Evolutionary conservation across 2,888 invertebrate genomes (phyloP), one percentile per base, ranked within the genome.

Genomic region (Agonum fuliginosum): DNA sequence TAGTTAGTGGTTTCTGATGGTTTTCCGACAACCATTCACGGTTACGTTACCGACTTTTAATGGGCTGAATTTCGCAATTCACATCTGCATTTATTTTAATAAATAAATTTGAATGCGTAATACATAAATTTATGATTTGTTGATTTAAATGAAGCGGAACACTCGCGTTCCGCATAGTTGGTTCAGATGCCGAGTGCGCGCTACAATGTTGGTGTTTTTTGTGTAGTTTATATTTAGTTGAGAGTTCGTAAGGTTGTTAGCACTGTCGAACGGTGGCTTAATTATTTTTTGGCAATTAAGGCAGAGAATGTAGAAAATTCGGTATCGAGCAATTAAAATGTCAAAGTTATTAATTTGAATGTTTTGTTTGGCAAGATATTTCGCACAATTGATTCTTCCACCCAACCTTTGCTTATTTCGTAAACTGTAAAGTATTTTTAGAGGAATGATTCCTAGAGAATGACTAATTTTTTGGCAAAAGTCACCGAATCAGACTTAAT

Each of bases 381-480:
- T 72, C 54, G 54, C 58, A 75, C 75, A 75, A 75, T 75, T 75
- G 75, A 75, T 67, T 75, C 46, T 30, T 72, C 58, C 19, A 46
- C 27, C 34, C 58, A 37, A 30, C 34, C 58, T 54, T 72, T 37
- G 41, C 34, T n/a, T 67, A 75, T 75, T 75, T 75, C 75, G 75
- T 75, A 75, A 75, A 75, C 48, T 67, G 8, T n/a, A 6, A 8
- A 34, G 5, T 75, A 75, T 75, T 67, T 75, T 75, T 75, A 67
- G 75, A 41, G 12, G 67, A 67, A 75, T 75, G 75, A 75, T 75
- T 75, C 75, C 24, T 67, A 67, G 51, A 75, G 75, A 75, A 75
- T 75, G 75, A 75, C 75, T 75, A 75, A 75, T 75, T 75, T 75
- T 75, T 75, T 75, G 75, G 75, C 75, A 75, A 67, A 75, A 75